These are phyloP conservation scores for Thymelicus acteon DNA, from an alignment of 2,888 invertebrate genomes.

Conservation along the genomic window DNA sequence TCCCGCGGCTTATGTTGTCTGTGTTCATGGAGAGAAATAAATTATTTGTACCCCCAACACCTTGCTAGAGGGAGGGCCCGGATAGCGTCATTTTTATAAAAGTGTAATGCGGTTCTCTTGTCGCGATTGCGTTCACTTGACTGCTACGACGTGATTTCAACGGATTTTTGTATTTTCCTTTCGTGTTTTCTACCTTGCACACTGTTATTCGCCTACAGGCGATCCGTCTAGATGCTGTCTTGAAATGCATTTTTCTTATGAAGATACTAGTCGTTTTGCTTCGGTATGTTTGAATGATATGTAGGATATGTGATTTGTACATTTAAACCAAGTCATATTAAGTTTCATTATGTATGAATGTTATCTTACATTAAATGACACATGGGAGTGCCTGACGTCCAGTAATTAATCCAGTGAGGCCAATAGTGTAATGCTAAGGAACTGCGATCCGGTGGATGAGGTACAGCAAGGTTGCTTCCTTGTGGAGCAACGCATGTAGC, in stretches of 20 bases:
- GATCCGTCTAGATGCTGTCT: conserved; percentile 3
- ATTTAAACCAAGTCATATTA: too few relatives aligned
- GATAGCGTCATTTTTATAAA: conserved; percentile 83
- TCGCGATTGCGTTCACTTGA: conserved; percentile 69
- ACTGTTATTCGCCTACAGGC: not conserved
- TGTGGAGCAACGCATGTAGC: too few relatives aligned
- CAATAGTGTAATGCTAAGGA: too few relatives aligned
- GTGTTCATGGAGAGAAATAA: conserved; percentile 74
- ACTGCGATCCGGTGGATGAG: too few relatives aligned
- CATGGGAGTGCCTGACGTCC: too few relatives aligned
- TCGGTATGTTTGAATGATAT: not conserved
- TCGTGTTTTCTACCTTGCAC: conserved; percentile 10
- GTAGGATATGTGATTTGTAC: too few relatives aligned
- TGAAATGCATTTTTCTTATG: not conserved
- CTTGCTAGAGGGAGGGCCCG: conserved; percentile 66
- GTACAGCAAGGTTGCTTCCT: too few relatives aligned
- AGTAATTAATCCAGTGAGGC: too few relatives aligned
- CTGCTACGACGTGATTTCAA: conserved; percentile 39
- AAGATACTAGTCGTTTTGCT: not conserved
- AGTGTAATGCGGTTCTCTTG: conserved; percentile 78
- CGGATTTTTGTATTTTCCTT: conserved; percentile 13
- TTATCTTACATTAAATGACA: too few relatives aligned
- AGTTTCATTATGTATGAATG: too few relatives aligned
- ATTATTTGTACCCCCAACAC: conserved; percentile 81
- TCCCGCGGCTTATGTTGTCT: conserved; percentile 79